A percentile compares a stretch with the other conserved stretches of the same genome.
Conservation (phyloP, 1,140 invertebrate species). For the Conus betulinus region DNA sequence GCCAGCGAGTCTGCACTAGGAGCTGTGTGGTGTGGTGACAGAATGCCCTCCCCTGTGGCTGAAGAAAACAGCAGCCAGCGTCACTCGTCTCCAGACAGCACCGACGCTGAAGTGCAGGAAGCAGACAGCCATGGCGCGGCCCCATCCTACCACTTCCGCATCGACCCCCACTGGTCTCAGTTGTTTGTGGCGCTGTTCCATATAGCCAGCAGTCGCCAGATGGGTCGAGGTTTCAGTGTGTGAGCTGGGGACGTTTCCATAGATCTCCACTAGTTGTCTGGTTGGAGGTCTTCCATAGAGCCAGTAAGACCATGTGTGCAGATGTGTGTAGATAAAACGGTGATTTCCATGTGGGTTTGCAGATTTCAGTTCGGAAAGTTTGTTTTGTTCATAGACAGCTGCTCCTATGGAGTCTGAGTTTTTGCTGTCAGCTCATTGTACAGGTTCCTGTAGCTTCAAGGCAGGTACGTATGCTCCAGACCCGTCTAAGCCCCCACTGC, state of each 20-base stretch:
- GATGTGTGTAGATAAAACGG: too few species aligned
- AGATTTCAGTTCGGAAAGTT: too few species aligned
- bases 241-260: not conserved
- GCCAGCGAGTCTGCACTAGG: not conserved
- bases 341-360: too few species aligned
- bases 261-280: too few species aligned
- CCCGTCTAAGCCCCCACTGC: too few species aligned
- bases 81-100: not conserved
- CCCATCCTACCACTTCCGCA: not conserved
- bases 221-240: not conserved
- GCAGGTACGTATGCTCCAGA: too few species aligned
- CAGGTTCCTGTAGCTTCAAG: too few species aligned
- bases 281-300: too few species aligned
- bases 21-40: not conserved
- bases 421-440: too few species aligned
- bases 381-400: too few species aligned
- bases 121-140: not conserved
- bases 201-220: not conserved
- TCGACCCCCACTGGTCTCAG: conserved; percentile 13
- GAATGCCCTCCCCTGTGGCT: not conserved
- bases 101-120: not conserved
- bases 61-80: not conserved
- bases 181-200: not conserved
- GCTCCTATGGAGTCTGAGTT: too few species aligned
- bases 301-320: too few species aligned